These are phyloP conservation scores for Dusona sp. DNA, from an alignment of 2,888 invertebrate species.

Conservation along the genomic window DNA sequence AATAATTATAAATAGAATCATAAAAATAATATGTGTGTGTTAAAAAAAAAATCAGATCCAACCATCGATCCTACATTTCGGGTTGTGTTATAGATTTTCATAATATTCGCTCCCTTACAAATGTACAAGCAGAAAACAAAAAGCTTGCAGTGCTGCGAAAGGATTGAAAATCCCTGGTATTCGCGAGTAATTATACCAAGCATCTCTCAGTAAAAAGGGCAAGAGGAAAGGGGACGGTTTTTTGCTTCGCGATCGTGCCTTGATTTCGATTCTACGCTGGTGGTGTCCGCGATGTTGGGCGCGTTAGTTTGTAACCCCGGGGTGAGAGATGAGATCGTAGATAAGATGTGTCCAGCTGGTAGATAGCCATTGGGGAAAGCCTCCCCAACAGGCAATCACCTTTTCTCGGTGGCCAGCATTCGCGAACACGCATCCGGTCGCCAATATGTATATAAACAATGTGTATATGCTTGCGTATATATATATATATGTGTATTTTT, in stretches of 20 bases:
- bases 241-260: conserved; percentile 48
- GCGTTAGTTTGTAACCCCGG: conserved; percentile 78
- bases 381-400: conserved; percentile 38
- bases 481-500: not conserved
- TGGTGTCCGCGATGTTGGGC: conserved; percentile 72
- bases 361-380: conserved; percentile 79
- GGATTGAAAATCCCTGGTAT: conserved; percentile 46
- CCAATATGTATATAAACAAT: conserved; percentile 16
- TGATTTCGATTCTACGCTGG: conserved; percentile 74
- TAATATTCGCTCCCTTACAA: not conserved
- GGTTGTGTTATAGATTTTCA: not conserved
- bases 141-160: not conserved
- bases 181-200: conserved; percentile 26
- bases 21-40: not conserved
- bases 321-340: conserved; percentile 80
- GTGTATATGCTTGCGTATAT: not conserved
- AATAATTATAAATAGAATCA: conserved; percentile 14
- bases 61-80: not conserved
- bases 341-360: conserved; percentile 81
- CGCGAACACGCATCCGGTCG: conserved; percentile 45
- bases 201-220: not conserved
- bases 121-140: not conserved
- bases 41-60: not conserved
- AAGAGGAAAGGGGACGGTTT: not conserved
- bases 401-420: conserved; percentile 62